A percentile compares a stretch with the other conserved stretches of the same genome.
Evolutionary conservation across 92 coral and sea anemone species (phyloP).

Genomic region (Bergia sp.): DNA sequence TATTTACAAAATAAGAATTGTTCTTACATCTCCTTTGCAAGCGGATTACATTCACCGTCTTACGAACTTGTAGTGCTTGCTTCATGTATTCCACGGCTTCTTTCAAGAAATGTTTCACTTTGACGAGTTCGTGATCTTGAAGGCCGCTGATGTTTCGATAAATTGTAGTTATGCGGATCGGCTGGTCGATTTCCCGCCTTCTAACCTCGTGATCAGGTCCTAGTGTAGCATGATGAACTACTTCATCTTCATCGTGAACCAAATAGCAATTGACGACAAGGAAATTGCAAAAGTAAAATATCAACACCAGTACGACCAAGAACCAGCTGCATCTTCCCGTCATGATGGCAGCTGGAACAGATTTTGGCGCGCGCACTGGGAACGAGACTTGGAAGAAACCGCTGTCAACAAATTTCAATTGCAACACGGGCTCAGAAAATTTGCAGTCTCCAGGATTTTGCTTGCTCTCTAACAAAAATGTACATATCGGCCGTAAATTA

Average conservation of each 20-base stretch:
- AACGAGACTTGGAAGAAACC: constrained; percentile 16
- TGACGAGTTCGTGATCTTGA: constrained; percentile 25
- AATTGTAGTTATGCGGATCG: constrained; percentile 73
- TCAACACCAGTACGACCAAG: constrained; percentile 46
- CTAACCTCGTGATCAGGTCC: constrained; percentile 58
- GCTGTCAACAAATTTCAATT: background rate
- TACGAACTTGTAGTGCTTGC: constrained; percentile 76
- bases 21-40: constrained; percentile 82
- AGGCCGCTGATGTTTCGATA: constrained; percentile 65
- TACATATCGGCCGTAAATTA: background rate
- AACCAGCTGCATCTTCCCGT: constrained; percentile 47
- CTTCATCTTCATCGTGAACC: constrained; percentile 77
- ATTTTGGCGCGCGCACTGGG: constrained; percentile 20
- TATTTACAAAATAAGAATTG: constrained; percentile 56
- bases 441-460: background rate
- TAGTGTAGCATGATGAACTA: constrained; percentile 71
- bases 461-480: background rate
- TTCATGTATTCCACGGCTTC: constrained; percentile 72
- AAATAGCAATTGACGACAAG: constrained; percentile 32
- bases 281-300: constrained; percentile 31
- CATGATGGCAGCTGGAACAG: constrained; percentile 36
- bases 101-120: constrained; percentile 59
- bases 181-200: constrained; percentile 73
- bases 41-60: constrained; percentile 66
- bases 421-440: background rate